phyloP scores from a whole-genome alignment of 2,888 invertebrate species.

The Caenorhabditis sp. region DNA sequence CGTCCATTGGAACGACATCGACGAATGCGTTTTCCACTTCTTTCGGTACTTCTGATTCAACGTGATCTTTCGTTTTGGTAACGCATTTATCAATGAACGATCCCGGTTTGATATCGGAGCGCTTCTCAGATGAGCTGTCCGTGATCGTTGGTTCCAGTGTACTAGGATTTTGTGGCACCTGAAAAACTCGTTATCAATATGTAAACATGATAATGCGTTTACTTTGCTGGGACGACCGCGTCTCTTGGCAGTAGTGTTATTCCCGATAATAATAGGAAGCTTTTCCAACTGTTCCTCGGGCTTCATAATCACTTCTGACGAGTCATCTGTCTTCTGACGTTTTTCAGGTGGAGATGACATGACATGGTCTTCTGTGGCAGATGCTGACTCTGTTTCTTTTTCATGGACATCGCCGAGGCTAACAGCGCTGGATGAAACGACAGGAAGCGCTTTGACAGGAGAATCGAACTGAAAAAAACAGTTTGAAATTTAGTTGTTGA shows the following conservation, averaged over 20 bases:
- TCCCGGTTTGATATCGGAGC: no score
- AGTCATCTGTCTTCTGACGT: neutral
- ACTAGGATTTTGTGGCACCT: no score
- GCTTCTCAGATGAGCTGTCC: no score
- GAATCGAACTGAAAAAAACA: neutral
- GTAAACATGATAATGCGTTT: no score
- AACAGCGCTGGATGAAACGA: neutral
- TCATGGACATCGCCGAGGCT: neutral
- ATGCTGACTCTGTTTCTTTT: neutral
- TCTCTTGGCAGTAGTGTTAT: neutral
- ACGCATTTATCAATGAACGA: no score
- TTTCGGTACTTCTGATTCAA: neutral
- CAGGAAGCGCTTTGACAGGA: slow-evolving; percentile 1
- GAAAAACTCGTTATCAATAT: no score
- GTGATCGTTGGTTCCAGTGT: no score
- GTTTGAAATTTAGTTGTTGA: neutral
- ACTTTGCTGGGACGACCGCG: neutral
- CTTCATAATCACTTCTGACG: neutral
- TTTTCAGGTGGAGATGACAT: neutral
- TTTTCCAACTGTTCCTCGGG: neutral
- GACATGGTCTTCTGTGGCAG: no score
- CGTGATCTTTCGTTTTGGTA: neutral
- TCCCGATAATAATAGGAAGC: neutral
- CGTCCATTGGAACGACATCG: neutral
- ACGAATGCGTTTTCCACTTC: neutral